These are phyloP conservation scores for Drosophila ficusphila DNA, from an alignment of 1,140 invertebrate genomes.

Conservation along the genomic window DNA sequence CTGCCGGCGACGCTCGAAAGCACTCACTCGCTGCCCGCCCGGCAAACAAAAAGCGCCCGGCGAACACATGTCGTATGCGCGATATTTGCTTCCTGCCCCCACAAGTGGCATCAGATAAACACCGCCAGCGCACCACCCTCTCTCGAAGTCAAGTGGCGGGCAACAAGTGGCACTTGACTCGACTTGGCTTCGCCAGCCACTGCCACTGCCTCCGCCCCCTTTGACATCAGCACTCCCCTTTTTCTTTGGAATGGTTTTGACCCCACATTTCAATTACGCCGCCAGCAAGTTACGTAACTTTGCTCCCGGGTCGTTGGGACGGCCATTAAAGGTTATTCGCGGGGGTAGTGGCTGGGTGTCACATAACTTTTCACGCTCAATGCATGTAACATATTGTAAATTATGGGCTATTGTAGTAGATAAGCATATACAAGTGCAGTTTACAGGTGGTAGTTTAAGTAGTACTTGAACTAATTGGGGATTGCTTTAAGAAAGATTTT, in stretches of 20 bases:
- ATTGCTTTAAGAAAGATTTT: no score
- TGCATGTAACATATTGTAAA: no score
- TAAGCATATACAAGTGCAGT: no score
- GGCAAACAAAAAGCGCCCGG: constrained; percentile 18
- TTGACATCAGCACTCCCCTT: constrained; percentile 11
- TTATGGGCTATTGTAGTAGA: no score
- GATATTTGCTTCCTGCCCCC: constrained; percentile 58
- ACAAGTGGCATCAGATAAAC: constrained; percentile 44
- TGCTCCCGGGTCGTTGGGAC: neutral
- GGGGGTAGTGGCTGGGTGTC: neutral
- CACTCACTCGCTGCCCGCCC: constrained; percentile 5
- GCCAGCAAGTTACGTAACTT: constrained; percentile 31
- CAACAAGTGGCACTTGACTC: constrained; percentile 53
- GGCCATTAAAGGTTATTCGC: constrained; percentile 8
- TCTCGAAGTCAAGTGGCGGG: constrained; percentile 27
- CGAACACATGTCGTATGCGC: constrained; percentile 54
- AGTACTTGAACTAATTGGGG: no score
- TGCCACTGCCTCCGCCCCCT: constrained; percentile 5
- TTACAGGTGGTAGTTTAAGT: no score
- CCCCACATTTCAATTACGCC: constrained; percentile 58
- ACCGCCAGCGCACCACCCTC: neutral
- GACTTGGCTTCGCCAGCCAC: constrained; percentile 37
- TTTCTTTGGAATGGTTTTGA: constrained; percentile 49
- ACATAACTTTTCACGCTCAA: neutral
- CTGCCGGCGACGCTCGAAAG: neutral